Conservation (phyloP, 1,140 invertebrate species). For the Nasonia vitripennis region DNA sequence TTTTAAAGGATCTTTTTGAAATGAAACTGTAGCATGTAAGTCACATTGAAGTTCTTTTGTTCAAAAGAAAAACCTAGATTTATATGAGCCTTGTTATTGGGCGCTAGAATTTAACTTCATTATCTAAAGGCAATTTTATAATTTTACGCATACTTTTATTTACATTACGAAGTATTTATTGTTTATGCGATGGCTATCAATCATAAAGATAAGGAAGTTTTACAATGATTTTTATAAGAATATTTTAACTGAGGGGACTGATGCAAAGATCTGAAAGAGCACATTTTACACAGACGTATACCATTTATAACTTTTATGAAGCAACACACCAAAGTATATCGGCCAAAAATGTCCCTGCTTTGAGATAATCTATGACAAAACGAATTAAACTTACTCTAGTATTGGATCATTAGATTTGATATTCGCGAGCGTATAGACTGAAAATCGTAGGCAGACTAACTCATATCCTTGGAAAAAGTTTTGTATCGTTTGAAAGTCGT, state of each 20-base stretch:
- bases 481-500: neutral
- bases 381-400: neutral
- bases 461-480: slow-evolving; percentile 14
- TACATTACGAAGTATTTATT: slow-evolving; percentile 31
- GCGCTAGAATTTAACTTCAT: neutral
- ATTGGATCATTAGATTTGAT: slow-evolving; percentile 37
- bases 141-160: neutral
- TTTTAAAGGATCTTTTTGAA: too few species aligned
- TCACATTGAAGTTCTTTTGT: too few species aligned
- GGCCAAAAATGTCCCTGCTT: slow-evolving; percentile 37
- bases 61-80: too few species aligned
- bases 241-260: neutral
- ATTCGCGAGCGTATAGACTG: slow-evolving; percentile 42
- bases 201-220: neutral
- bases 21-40: too few species aligned
- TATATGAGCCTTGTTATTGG: too few species aligned
- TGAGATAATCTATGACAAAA: neutral
- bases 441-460: slow-evolving; percentile 29
- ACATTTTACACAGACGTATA: neutral
- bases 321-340: slow-evolving; percentile 43
- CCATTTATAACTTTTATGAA: neutral
- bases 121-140: too few species aligned
- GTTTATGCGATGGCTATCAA: slow-evolving; percentile 3
- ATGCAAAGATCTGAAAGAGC: neutral
- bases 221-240: slow-evolving; percentile 6